phyloP scores from a whole-genome alignment of 2,797 vertebrate genomes.

The Bradypodion pumilum region DNA sequence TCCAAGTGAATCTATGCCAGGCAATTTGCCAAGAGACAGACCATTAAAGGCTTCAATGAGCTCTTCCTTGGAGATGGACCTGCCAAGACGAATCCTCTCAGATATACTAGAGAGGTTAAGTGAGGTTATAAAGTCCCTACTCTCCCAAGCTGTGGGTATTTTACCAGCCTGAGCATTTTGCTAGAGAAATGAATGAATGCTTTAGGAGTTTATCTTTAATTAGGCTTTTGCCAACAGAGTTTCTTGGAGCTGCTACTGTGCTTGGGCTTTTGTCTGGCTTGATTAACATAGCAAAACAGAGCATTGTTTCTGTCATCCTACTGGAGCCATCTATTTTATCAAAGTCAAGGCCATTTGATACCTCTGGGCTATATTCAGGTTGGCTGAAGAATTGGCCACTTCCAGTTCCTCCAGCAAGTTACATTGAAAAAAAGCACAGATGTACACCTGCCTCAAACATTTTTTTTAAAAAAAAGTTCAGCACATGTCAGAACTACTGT shows the following conservation, averaged over 20 bases:
- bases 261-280: conserved; percentile 50
- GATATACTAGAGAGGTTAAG: conserved; percentile 65
- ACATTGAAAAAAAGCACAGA: conserved; percentile 27
- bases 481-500: not conserved
- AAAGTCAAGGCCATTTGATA: conserved; percentile 61
- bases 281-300: conserved; percentile 53
- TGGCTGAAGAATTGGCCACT: conserved; percentile 32
- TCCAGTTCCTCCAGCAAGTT: conserved; percentile 45
- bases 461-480: not conserved
- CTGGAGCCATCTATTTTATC: conserved; percentile 56
- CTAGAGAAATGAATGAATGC: conserved; percentile 60
- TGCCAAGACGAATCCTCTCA: conserved; percentile 67
- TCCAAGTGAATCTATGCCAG: conserved; percentile 49
- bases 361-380: conserved; percentile 9
- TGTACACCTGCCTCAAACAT: conserved; percentile 41
- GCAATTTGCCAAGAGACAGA: conserved; percentile 57
- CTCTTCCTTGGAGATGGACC: conserved; percentile 52
- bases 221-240: conserved; percentile 53
- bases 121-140: conserved; percentile 64
- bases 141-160: conserved; percentile 57
- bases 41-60: conserved; percentile 59
- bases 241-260: conserved; percentile 53
- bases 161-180: conserved; percentile 56
- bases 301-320: conserved; percentile 48
- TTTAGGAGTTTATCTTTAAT: conserved; percentile 64